Evolutionary conservation across 2,888 invertebrate species (phyloP), one percentile per base, ranked within the genome.

Genomic region (Eupelmus urozonus): DNA sequence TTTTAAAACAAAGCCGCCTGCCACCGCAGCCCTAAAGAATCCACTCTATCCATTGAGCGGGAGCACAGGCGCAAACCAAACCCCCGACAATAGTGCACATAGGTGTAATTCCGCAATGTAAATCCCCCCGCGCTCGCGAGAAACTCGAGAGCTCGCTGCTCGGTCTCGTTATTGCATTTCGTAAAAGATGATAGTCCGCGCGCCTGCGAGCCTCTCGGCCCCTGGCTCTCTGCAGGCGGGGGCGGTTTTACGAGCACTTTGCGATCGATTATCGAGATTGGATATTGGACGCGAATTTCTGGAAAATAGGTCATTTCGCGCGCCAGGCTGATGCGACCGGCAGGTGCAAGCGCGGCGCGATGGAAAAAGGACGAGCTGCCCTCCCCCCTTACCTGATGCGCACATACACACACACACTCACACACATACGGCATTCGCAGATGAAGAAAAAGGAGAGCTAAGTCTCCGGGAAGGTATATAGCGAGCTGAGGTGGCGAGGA

Each of bases 251-350:
- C 75, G 71, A 79, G 75, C 65, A 62, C 51, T 72, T 63, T 57
- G 63, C 76, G 42, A 80, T 80, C 80, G 80, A 80, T 80, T 78
- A 78, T 75, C 75, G 71, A 67, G 78, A 78, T 80, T 78, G 78
- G 63, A 75, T 77, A 78, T 80, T 75, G 71, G 77, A 77, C 49
- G 71, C 67, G 75, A 78, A 78, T 78, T 78, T 73, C 66, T 78
- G 71, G 80, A 71, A 78, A 80, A 80, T 80, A 75, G 77, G 77
- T 78, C 80, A 80, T 78, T 75, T 72, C 65, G 66, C 76, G 60
- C 72, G 34, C 63, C 34, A 16, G 20, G 65, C 27, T 45, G 40
- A 11, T 16, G 27, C 34, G 42, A 51, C 27, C 45, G 45, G 60
- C 57, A 74, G 69, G 69, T 73, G 69, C 72, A 67, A n/a, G 25